Conservation (phyloP, 2,888 invertebrate species). For the Rosalia funebris region DNA sequence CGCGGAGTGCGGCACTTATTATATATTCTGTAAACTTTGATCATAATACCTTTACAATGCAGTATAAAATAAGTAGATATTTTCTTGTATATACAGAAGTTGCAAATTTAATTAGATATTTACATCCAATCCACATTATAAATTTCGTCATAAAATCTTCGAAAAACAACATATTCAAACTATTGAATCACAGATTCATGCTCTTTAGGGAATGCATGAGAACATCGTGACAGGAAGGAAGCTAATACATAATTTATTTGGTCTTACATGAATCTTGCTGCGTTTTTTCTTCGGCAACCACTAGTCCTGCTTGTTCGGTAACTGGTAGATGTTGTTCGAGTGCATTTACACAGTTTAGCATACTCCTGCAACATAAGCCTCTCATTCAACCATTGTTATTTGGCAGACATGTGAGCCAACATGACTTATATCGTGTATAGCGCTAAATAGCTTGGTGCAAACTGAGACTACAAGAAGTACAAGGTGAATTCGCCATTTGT, state of each 20-base stretch:
- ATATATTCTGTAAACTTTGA: too few relatives aligned
- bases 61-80: too few relatives aligned
- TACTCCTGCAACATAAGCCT: constrained; percentile 78
- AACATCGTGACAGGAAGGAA: constrained; percentile 13
- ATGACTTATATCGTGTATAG: constrained; percentile 17
- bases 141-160: too few relatives aligned
- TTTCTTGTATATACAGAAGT: too few relatives aligned
- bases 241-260: constrained; percentile 19
- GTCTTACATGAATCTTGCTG: constrained; percentile 83
- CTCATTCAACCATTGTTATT: constrained; percentile 30
- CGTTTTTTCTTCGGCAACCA: constrained; percentile 81
- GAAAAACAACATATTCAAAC: not conserved
- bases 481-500: too few relatives aligned
- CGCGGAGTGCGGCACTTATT: too few relatives aligned
- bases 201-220: constrained; percentile 15
- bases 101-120: too few relatives aligned
- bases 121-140: too few relatives aligned
- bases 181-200: constrained; percentile 18
- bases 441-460: constrained; percentile 16
- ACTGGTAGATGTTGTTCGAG: constrained; percentile 88
- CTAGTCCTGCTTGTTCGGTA: constrained; percentile 80
- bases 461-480: not conserved
- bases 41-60: too few relatives aligned
- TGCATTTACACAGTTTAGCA: constrained; percentile 95
- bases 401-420: constrained; percentile 9